Evolutionary conservation across 2,797 vertebrate genomes (phyloP), one percentile per base, ranked within the genome.

Genomic region (Muscicapa comitata): DNA sequence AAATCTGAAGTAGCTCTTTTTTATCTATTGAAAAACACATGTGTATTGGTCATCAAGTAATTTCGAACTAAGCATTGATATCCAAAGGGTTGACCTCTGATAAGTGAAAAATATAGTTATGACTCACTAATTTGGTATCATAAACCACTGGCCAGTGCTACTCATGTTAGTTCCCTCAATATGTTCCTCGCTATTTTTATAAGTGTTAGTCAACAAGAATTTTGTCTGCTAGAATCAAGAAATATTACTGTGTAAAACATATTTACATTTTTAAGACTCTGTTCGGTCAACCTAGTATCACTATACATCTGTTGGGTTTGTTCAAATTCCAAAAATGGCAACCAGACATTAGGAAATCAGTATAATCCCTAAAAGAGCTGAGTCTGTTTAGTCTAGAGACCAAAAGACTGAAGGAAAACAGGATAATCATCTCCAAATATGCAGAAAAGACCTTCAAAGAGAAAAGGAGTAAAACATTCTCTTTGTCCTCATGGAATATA

Each of bases 331-430:
- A 90, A 53, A 92, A 91, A 82, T 20, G 57, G 38, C 65, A 87
- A 83, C 21, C 33, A 96, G 86, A 91, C 42, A 43, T 91, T 85
- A 66, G 43, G 75, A 89, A 92, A 95, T 80, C 57, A 51, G 6
- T n/a, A 29, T 79, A 91, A 80, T 47, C 50, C 81, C 53, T 76
- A 35, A 58, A 93, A 82, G 68, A 83, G 19, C n/a, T 76, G 48
- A 74, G 26, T 40, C 53, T 94, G 93, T 95, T 96, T 96, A 96
- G 95, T 94, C 94, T 95, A 66, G 63, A 82, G 37, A 91, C 2
- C 4, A 66, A 50, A 86, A 81, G 53, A 38, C 63, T 77, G 53
- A 71, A 74, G 17, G 19, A 91, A 85, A 55, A 80, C 47, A 79
- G 51, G 37, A 79, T 87, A 92, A 96, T 92, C n/a, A 61, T 94